A percentile compares a stretch with the other conserved stretches of the same genome.
phyloP scores from a whole-genome alignment of 2,888 invertebrate species.

The Nudaria mundana region DNA sequence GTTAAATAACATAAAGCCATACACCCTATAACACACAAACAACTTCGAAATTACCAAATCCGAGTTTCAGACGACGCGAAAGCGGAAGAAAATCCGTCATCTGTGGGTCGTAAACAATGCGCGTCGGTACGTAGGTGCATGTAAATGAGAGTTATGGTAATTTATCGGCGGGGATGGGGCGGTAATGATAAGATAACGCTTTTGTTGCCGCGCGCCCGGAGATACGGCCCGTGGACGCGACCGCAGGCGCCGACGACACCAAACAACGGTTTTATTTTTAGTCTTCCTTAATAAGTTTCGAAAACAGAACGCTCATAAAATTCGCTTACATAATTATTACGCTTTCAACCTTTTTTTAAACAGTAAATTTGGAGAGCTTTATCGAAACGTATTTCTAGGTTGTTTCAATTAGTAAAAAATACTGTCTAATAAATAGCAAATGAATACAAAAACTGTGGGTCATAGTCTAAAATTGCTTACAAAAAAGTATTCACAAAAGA shows the following conservation, averaged over 20 bases:
- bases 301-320: neutral
- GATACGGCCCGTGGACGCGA: constrained; percentile 55
- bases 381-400: no score
- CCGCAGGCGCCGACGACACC: constrained; percentile 29
- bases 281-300: constrained; percentile 25
- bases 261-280: constrained; percentile 28
- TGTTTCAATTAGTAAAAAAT: no score
- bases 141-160: constrained; percentile 77
- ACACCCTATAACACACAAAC: constrained; percentile 9
- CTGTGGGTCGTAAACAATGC: constrained; percentile 72
- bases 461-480: no score
- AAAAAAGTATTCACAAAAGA: no score
- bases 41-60: constrained; percentile 34
- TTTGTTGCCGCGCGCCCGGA: constrained; percentile 60
- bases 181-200: constrained; percentile 75
- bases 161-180: constrained; percentile 67
- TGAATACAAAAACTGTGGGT: no score
- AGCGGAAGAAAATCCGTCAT: constrained; percentile 79
- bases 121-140: constrained; percentile 63
- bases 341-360: no score
- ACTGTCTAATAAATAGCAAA: no score
- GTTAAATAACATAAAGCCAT: no score
- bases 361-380: no score
- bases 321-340: neutral
- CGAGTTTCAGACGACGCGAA: constrained; percentile 42